phyloP scores from a whole-genome alignment of 2,113 vertebrate genomes.

The Salvelinus alpinus region DNA sequence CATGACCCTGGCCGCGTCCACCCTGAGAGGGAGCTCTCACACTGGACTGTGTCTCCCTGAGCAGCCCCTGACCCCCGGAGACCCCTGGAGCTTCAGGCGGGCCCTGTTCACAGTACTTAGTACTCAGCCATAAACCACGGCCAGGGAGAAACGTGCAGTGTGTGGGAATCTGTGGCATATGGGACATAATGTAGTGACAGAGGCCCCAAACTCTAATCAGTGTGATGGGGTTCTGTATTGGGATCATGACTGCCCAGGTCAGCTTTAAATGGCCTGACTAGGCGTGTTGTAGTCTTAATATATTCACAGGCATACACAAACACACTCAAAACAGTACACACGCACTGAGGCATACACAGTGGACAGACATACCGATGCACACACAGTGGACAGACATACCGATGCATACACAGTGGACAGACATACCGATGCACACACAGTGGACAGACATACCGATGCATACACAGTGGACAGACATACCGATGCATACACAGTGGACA shows the following conservation, averaged over 20 bases:
- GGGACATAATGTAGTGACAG: slow-evolving; percentile 52
- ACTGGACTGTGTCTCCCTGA: slow-evolving; percentile 44
- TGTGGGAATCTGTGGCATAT: slow-evolving; percentile 76
- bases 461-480: no score
- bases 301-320: background rate
- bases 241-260: slow-evolving; percentile 19
- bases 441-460: no score
- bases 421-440: no score
- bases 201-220: slow-evolving; percentile 40
- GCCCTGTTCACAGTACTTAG: slow-evolving; percentile 60
- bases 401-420: no score
- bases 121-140: slow-evolving; percentile 51
- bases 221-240: slow-evolving; percentile 26
- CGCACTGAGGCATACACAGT: slow-evolving; percentile 26
- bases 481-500: no score
- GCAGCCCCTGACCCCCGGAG: slow-evolving; percentile 66
- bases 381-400: background rate
- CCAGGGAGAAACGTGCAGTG: slow-evolving; percentile 56
- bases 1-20: slow-evolving; percentile 61
- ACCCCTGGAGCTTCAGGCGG: slow-evolving; percentile 57
- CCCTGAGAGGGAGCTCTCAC: slow-evolving; percentile 64
- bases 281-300: background rate
- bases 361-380: background rate
- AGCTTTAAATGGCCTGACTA: background rate
- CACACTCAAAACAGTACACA: slow-evolving; percentile 32